Conservation (phyloP, 2,888 invertebrate genomes). For the Dione juno region DNA sequence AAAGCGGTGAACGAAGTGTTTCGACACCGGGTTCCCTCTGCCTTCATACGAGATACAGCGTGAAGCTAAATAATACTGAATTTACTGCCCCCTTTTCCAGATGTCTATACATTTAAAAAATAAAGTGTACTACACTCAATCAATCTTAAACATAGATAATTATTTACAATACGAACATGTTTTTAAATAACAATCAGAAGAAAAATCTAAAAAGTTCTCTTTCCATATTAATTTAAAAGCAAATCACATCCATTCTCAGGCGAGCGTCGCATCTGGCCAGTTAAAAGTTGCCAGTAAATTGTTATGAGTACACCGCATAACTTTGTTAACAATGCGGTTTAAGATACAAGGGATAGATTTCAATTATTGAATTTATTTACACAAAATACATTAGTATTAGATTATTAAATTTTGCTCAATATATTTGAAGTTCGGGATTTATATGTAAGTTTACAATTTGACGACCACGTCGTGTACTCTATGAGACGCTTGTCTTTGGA, state of each 20-base stretch:
- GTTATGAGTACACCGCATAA: constrained; percentile 75
- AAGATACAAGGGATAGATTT: constrained; percentile 45
- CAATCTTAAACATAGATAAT: not conserved
- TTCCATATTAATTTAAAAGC: constrained; percentile 73
- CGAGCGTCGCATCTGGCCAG: constrained; percentile 77
- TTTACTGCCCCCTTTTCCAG: too few relatives aligned
- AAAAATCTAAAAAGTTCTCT: constrained; percentile 52
- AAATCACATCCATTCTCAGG: constrained; percentile 74
- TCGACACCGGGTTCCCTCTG: too few relatives aligned
- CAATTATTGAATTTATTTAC: constrained; percentile 16
- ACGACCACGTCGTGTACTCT: too few relatives aligned
- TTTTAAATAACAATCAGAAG: not conserved
- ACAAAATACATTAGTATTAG: too few relatives aligned
- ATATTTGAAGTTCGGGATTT: too few relatives aligned
- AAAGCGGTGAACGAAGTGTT: too few relatives aligned
- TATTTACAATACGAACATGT: not conserved
- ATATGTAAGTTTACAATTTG: too few relatives aligned
- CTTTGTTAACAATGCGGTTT: constrained; percentile 64
- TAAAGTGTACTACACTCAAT: not conserved
- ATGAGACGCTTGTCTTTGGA: too few relatives aligned
- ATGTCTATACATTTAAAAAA: too few relatives aligned
- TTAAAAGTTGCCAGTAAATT: constrained; percentile 78
- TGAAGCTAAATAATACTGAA: too few relatives aligned
- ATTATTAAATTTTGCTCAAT: too few relatives aligned
- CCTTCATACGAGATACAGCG: too few relatives aligned